Conservation (phyloP, 2,888 invertebrate genomes). For the Ctena decussata region DNA sequence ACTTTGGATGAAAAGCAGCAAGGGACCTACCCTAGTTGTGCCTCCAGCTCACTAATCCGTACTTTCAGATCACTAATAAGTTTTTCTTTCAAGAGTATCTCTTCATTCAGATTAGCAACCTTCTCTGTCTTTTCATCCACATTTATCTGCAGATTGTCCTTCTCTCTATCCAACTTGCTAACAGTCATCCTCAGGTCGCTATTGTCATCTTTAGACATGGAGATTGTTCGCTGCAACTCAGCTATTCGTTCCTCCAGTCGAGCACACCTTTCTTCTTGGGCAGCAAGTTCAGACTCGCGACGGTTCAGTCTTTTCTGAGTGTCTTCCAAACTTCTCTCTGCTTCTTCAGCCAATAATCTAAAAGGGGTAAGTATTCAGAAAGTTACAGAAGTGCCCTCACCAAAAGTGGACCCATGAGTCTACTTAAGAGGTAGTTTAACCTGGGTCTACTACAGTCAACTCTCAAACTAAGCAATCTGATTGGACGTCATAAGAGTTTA, state of each 20-base stretch:
- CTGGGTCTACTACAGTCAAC: too few species aligned
- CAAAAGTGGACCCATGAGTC: too few species aligned
- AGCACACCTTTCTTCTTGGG: conserved; percentile 77
- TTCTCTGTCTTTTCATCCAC: conserved; percentile 86
- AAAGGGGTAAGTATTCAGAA: too few species aligned
- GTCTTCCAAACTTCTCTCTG: conserved; percentile 84
- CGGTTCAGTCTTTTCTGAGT: conserved; percentile 78
- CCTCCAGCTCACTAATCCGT: conserved; percentile 81
- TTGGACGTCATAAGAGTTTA: too few species aligned
- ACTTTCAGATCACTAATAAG: conserved; percentile 81
- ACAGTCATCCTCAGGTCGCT: conserved; percentile 80
- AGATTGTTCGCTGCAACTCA: conserved; percentile 69
- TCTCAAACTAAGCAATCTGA: too few species aligned
- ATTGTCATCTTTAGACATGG: conserved; percentile 81
- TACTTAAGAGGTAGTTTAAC: too few species aligned
- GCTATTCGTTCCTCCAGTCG: conserved; percentile 79
- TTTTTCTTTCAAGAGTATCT: conserved; percentile 80
- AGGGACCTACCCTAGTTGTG: conserved; percentile 82
- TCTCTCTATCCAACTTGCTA: conserved; percentile 84
- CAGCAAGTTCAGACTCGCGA: conserved; percentile 81
- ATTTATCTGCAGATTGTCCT: conserved; percentile 83
- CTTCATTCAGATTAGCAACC: conserved; percentile 80
- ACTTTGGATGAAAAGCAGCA: too few species aligned
- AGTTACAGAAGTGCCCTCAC: too few species aligned
- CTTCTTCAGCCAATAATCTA: conserved; percentile 85